Percentiles rank a stretch among this genome's conserved stretches.
Evolutionary conservation across 2,888 invertebrate genomes (phyloP).

Genomic region (Troides aeacus): DNA sequence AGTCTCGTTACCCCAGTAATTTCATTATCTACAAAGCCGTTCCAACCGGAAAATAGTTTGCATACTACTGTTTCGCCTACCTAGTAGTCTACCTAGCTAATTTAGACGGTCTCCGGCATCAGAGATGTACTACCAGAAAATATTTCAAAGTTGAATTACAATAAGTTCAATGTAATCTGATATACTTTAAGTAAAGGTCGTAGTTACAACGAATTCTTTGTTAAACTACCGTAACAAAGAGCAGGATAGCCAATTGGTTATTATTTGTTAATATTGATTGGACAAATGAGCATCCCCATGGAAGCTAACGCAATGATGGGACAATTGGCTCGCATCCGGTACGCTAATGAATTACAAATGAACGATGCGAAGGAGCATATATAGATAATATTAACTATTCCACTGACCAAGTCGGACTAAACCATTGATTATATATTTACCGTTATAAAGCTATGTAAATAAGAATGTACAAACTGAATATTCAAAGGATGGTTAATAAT

Average conservation of each 20-base stretch:
- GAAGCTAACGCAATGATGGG: constrained; percentile 39
- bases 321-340: constrained; percentile 52
- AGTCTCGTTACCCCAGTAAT: no score
- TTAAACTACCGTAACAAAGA: constrained; percentile 29
- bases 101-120: no score
- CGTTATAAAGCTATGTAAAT: not conserved
- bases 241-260: constrained; percentile 43
- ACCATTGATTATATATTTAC: not conserved
- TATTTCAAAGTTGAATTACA: no score
- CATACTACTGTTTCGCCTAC: no score
- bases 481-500: no score
- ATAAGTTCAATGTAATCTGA: no score
- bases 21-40: no score
- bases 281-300: constrained; percentile 51
- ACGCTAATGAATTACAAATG: constrained; percentile 45
- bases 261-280: constrained; percentile 60
- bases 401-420: not conserved
- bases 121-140: no score
- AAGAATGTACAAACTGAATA: no score
- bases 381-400: not conserved
- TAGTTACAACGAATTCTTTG: not conserved
- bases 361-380: constrained; percentile 23
- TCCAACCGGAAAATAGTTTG: no score
- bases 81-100: no score
- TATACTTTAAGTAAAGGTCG: not conserved